phyloP scores from a whole-genome alignment of 2,797 vertebrate genomes.

The Hypotaenidia philippensis region DNA sequence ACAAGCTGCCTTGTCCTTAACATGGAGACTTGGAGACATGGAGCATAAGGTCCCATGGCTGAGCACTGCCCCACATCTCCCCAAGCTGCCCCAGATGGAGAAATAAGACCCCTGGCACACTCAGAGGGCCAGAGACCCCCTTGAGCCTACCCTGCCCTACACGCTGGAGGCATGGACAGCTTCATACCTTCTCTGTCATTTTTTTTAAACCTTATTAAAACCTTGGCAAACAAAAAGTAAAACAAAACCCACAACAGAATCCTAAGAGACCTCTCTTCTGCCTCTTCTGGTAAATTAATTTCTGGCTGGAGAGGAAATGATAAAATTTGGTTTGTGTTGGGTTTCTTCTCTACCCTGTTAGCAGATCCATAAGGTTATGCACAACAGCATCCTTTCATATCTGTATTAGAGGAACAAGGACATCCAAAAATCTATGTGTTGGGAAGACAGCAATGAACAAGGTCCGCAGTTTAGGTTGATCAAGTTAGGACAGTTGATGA shows the following conservation, averaged over 20 bases:
- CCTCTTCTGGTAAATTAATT: background rate
- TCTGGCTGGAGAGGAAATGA: background rate
- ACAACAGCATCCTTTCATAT: background rate
- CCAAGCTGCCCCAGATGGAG: background rate
- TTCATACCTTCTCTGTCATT: background rate
- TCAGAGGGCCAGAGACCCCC: background rate
- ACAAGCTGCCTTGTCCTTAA: background rate
- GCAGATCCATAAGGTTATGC: background rate
- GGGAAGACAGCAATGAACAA: background rate
- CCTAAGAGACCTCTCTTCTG: constrained; percentile 58
- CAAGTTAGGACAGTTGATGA: background rate
- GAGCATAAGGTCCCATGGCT: fast-evolving
- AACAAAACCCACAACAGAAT: background rate
- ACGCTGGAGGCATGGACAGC: background rate
- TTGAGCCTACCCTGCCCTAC: fast-evolving
- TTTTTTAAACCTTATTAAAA: background rate
- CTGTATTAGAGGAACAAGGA: background rate
- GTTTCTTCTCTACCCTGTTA: background rate
- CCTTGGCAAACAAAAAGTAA: background rate
- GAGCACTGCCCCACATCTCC: fast-evolving
- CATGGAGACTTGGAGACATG: background rate
- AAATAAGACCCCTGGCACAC: fast-evolving
- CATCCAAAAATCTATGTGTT: background rate
- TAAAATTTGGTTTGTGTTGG: background rate
- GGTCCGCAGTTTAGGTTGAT: background rate